phyloP scores from a whole-genome alignment of 2,888 invertebrate genomes.

The Entomobrya proxima region DNA sequence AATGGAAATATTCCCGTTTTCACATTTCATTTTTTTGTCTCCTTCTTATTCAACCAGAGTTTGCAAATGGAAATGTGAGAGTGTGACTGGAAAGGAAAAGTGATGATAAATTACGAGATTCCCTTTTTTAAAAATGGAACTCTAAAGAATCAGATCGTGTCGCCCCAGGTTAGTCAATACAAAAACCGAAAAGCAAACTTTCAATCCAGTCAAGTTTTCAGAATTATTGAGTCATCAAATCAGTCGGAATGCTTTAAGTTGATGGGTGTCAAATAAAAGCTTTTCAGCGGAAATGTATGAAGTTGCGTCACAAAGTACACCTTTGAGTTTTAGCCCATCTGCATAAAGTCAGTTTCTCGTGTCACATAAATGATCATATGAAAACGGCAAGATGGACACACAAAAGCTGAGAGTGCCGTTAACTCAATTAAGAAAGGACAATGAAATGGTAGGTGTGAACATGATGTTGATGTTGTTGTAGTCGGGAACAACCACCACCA shows the following conservation, averaged over 20 bases:
- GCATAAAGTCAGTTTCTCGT: neutral
- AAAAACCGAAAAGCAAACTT: too few species aligned
- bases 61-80: neutral
- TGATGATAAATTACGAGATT: neutral
- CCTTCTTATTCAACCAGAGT: neutral
- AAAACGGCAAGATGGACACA: conserved; percentile 36
- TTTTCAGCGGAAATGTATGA: too few species aligned
- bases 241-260: neutral
- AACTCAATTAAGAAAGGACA: conserved; percentile 66
- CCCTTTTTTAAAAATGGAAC: too few species aligned
- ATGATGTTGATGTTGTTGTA: too few species aligned
- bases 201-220: too few species aligned
- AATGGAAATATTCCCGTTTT: neutral
- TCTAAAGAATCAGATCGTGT: too few species aligned
- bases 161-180: too few species aligned
- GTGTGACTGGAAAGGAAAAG: neutral
- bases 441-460: conserved; percentile 57
- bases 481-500: conserved; percentile 31
- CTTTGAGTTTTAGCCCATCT: too few species aligned
- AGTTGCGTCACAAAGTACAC: too few species aligned
- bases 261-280: too few species aligned
- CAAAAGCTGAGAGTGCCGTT: conserved; percentile 42
- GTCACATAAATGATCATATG: neutral
- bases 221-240: neutral
- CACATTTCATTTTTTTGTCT: neutral